These are phyloP conservation scores for Zygogramma bicolorata DNA, from an alignment of 2,888 invertebrate genomes.

Conservation along the genomic window DNA sequence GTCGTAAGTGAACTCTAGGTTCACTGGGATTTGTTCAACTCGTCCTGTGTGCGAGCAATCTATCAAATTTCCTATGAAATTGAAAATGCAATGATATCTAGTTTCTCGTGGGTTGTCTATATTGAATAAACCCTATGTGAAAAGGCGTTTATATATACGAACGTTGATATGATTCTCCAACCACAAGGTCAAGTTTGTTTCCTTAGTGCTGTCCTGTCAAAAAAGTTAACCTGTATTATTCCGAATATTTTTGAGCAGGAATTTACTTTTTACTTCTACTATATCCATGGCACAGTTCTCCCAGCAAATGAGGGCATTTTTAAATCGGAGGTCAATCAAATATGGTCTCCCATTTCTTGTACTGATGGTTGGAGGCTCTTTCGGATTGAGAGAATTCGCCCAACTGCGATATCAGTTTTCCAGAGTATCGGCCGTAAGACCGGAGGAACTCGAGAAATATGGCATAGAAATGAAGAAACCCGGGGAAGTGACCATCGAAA, in stretches of 20 bases:
- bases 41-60: no score
- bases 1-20: no score
- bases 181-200: no score
- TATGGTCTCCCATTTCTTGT: slow-evolving; percentile 81
- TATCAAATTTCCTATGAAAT: no score
- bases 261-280: background rate
- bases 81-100: no score
- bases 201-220: no score
- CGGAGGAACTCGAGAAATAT: slow-evolving; percentile 75
- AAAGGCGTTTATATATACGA: no score
- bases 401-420: slow-evolving; percentile 77
- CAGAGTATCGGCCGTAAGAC: slow-evolving; percentile 69
- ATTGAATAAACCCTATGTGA: no score
- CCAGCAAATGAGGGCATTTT: slow-evolving; percentile 36
- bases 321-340: slow-evolving; percentile 65
- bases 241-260: background rate
- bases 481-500: slow-evolving; percentile 79
- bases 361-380: slow-evolving; percentile 81
- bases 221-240: background rate
- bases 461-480: slow-evolving; percentile 77
- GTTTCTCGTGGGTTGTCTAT: no score
- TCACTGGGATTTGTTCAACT: no score
- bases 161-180: no score
- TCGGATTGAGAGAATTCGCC: slow-evolving; percentile 81
- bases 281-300: slow-evolving; percentile 10